phyloP scores from a whole-genome alignment of 2,888 invertebrate species.

The Dasypogon diadema region DNA sequence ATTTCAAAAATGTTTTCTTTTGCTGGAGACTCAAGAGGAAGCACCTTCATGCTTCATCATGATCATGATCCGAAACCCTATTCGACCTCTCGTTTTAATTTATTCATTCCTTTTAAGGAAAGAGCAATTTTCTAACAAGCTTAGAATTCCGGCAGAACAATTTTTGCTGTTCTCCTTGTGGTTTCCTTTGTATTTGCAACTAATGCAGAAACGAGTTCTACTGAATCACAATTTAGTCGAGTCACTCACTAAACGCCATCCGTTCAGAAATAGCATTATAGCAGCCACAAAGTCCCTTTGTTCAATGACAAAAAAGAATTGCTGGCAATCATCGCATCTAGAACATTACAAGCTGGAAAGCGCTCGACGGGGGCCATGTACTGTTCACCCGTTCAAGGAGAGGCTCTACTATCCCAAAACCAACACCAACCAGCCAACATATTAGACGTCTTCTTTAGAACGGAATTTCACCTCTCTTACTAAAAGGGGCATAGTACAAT shows the following conservation, averaged over 20 bases:
- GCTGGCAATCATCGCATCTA: not conserved
- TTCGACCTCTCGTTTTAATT: slow-evolving; percentile 9
- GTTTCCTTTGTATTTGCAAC: not conserved
- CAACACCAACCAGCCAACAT: no score
- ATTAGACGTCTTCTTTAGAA: no score
- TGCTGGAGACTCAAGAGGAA: no score
- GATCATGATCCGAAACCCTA: not conserved
- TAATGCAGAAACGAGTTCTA: not conserved
- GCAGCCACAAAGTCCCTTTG: not conserved
- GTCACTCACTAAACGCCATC: not conserved
- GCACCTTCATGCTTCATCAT: no score
- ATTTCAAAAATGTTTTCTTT: no score
- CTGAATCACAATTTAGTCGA: not conserved
- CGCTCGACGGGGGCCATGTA: not conserved
- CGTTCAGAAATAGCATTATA: not conserved
- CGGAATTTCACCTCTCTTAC: no score
- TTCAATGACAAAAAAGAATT: not conserved
- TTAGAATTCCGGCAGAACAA: not conserved
- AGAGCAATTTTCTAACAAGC: not conserved
- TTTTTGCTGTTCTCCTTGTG: not conserved
- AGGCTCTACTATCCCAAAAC: no score
- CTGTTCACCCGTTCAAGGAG: not conserved
- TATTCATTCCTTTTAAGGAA: slow-evolving; percentile 15
- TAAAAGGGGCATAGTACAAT: no score
- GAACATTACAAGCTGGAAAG: not conserved